phyloP scores from a whole-genome alignment of 2,113 vertebrate species.

The Piaya cayana region DNA sequence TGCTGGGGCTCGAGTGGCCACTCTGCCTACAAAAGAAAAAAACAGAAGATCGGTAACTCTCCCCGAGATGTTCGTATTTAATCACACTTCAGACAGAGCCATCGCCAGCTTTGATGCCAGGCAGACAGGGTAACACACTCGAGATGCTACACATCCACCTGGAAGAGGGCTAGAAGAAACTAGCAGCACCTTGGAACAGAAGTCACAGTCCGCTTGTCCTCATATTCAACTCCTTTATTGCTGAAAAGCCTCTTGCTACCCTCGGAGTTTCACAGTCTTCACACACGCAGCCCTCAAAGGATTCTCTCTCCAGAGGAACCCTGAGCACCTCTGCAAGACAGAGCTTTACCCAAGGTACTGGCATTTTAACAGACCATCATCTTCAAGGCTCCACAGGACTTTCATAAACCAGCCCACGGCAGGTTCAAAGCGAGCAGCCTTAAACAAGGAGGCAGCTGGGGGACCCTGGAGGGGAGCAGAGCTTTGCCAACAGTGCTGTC shows the following conservation, averaged over 20 bases:
- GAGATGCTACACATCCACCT: neutral
- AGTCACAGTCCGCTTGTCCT: neutral
- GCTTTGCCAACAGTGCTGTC: neutral
- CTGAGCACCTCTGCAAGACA: neutral
- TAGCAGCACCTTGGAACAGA: neutral
- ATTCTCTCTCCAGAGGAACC: neutral
- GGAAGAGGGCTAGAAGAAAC: neutral
- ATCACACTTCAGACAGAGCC: neutral
- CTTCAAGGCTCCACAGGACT: neutral
- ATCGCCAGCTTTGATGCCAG: neutral
- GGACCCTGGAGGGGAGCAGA: neutral
- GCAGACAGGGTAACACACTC: fast-evolving
- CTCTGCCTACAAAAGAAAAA: slow-evolving; percentile 65
- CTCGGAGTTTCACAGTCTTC: neutral
- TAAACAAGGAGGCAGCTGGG: neutral
- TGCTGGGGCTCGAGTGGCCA: slow-evolving; percentile 50
- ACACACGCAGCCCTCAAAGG: neutral
- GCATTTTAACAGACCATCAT: neutral
- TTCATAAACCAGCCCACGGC: neutral
- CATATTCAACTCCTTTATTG: neutral
- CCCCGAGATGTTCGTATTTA: fast-evolving
- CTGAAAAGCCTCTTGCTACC: neutral
- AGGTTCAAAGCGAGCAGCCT: neutral
- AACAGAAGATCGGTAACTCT: neutral
- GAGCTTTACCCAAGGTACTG: neutral